A percentile compares a stretch with the other conserved stretches of the same genome.
Evolutionary conservation across 2,113 vertebrate genomes (phyloP).

Genomic region (Corythornis cristatus): DNA sequence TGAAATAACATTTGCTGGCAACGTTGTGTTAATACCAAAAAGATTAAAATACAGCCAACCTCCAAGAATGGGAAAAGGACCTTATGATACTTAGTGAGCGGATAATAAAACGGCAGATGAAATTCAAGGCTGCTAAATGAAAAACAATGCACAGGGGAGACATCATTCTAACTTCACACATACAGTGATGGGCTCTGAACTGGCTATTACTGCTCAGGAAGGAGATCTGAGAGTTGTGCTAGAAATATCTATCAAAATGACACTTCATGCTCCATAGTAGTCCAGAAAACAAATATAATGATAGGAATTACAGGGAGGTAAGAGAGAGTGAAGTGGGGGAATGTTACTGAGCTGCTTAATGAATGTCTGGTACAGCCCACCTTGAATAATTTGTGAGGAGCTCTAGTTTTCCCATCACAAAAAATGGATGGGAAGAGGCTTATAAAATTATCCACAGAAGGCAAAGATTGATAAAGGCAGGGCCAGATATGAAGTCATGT

Average conservation of each 20-base stretch:
- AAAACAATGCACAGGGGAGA: slow-evolving; percentile 51
- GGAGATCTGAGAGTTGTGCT: slow-evolving; percentile 6
- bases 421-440: background rate
- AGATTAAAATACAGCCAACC: slow-evolving; percentile 23
- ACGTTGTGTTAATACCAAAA: background rate
- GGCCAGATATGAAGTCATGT: background rate
- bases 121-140: slow-evolving; percentile 58
- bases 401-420: background rate
- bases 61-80: background rate
- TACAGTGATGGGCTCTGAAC: background rate
- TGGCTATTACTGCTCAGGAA: slow-evolving; percentile 4
- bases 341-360: background rate
- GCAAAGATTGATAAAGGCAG: background rate
- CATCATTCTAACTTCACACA: background rate
- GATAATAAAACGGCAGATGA: slow-evolving; percentile 46
- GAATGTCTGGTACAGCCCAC: background rate
- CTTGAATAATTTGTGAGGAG: background rate
- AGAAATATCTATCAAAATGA: slow-evolving; percentile 38
- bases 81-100: slow-evolving; percentile 11
- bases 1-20: background rate
- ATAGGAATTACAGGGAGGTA: background rate
- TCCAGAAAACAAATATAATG: background rate
- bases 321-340: background rate
- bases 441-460: background rate
- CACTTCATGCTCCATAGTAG: background rate